Percentiles rank a stretch among this genome's conserved stretches.
Evolutionary conservation across 2,797 vertebrate genomes (phyloP).

Genomic region (Tenualosa ilisha): DNA sequence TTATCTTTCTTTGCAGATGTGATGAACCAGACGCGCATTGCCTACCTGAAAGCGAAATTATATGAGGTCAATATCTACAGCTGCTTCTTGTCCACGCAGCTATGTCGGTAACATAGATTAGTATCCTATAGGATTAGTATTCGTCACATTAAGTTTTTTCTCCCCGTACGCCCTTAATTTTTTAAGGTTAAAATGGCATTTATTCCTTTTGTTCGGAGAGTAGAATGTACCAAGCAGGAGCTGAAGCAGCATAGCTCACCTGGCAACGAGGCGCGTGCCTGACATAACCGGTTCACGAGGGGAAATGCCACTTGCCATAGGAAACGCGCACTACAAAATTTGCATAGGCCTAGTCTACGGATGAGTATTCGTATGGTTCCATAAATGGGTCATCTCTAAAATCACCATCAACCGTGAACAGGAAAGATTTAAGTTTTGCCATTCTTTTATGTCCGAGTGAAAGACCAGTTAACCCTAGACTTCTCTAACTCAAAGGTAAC

Average conservation of each 20-base stretch:
- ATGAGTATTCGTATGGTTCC: background rate
- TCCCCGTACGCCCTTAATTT: no score
- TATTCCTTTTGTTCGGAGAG: background rate
- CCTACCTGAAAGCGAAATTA: background rate
- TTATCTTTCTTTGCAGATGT: background rate
- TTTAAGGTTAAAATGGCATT: background rate
- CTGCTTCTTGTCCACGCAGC: background rate
- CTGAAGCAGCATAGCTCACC: slow-evolving; percentile 30
- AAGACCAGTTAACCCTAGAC: background rate
- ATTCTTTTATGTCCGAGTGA: background rate
- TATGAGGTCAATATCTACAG: background rate
- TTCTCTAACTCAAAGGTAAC: background rate
- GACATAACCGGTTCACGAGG: slow-evolving; percentile 34
- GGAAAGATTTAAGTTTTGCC: background rate
- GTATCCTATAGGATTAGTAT: background rate
- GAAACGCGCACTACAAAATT: slow-evolving; percentile 47
- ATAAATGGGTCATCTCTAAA: background rate
- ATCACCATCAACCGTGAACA: background rate
- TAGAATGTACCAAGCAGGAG: background rate
- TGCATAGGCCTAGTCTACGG: slow-evolving; percentile 31
- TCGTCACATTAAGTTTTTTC: background rate
- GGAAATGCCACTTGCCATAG: slow-evolving; percentile 56
- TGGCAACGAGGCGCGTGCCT: slow-evolving; percentile 55
- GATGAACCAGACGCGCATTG: background rate
- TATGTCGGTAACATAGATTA: background rate